phyloP scores from a whole-genome alignment of 2,113 vertebrate species.

The Struthio camelus region DNA sequence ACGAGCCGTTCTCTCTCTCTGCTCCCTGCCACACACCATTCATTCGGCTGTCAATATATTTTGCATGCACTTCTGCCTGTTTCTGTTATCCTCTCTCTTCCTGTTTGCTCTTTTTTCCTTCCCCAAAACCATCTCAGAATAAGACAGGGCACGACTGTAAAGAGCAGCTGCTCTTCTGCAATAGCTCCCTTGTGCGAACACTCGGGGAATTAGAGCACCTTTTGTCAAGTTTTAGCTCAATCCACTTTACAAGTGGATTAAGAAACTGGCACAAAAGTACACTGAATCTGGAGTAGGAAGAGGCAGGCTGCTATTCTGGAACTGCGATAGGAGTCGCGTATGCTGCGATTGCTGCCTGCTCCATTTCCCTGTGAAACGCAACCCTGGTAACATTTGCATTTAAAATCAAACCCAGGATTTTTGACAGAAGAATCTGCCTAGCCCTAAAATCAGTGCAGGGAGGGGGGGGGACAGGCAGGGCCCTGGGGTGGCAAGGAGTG shows the following conservation, averaged over 20 bases:
- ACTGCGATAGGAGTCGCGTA: neutral
- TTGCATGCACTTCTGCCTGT: neutral
- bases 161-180: constrained; percentile 19
- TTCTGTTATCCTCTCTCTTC: neutral
- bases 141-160: neutral
- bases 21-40: neutral
- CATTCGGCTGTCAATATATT: neutral
- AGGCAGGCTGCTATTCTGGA: constrained; percentile 27
- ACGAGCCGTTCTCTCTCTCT: neutral
- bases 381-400: neutral
- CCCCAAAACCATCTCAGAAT: neutral
- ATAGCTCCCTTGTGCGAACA: neutral
- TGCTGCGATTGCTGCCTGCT: constrained; percentile 45
- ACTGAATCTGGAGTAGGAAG: constrained; percentile 35
- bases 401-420: neutral
- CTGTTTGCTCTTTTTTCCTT: constrained; percentile 12
- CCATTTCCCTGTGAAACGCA: constrained; percentile 43
- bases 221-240: constrained; percentile 52
- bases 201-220: constrained; percentile 10
- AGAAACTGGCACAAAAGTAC: constrained; percentile 56
- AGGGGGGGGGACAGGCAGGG: neutral
- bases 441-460: neutral
- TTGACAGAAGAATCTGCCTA: neutral
- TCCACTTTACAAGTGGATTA: constrained; percentile 47
- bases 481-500: neutral